These are phyloP conservation scores for Elysia chlorotica DNA, from an alignment of 1,140 invertebrate genomes.

Conservation along the genomic window DNA sequence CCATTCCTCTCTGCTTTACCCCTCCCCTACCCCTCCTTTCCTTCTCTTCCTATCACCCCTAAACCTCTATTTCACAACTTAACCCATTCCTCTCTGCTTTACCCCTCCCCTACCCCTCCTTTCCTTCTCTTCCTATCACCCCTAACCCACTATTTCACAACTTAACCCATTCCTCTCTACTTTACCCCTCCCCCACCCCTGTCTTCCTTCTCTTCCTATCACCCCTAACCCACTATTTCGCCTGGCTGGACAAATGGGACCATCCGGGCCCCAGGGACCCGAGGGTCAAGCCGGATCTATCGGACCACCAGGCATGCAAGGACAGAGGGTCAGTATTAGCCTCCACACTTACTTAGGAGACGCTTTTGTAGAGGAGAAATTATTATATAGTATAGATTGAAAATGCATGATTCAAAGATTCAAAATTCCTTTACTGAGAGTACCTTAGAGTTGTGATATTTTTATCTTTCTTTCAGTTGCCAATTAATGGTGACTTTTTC, in stretches of 20 bases:
- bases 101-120: not conserved
- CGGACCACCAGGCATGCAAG: constrained; percentile 27
- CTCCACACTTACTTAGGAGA: no score
- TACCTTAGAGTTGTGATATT: no score
- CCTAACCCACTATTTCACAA: not conserved
- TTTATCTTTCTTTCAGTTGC: no score
- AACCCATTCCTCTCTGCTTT: no score
- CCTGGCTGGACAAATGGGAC: not conserved
- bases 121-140: not conserved
- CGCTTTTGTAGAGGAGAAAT: no score
- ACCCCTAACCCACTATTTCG: not conserved
- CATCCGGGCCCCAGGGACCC: constrained; percentile 19
- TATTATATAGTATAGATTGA: no score
- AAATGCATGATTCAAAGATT: no score
- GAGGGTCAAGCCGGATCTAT: constrained; percentile 23
- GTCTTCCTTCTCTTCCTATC: not conserved
- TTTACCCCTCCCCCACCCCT: not conserved
- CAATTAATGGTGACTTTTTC: no score
- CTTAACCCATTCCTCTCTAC: no score
- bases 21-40: not conserved
- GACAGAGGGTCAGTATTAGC: constrained; percentile 26
- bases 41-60: not conserved
- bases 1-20: not conserved
- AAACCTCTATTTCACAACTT: no score
- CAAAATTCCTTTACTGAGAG: no score